Evolutionary conservation across 2,888 invertebrate species (phyloP), one percentile per base, ranked within the genome.

Genomic region (Bugula neritina): DNA sequence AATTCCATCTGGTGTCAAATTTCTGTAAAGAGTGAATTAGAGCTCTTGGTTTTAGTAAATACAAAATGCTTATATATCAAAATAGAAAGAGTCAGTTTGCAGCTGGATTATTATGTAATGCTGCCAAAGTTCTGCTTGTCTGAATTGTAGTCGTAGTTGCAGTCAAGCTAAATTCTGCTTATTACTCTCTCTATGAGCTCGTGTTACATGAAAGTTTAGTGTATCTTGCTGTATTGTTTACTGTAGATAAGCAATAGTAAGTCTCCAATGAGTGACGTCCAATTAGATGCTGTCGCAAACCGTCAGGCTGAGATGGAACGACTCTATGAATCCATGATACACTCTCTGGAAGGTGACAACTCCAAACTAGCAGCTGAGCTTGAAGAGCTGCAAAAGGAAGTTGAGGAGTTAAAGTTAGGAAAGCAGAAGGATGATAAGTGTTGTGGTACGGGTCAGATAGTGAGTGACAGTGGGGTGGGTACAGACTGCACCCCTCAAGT

Each of bases 301-400:
- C 63, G 31, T n/a, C 63, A 63, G 31, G 63, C 63, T 10, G 63
- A 63, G 10, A 63, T 63, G 63, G 57, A 57, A 23, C 5, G n/a
- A 25, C 57, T 57, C 3, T 57, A 57, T 57, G 57, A 57, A 23
- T 57, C 57, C 3, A 57, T 57, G 57, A 27, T 63, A 13, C 5
- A 5, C 31, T 63, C 63, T 1, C 31, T 63, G 5, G 57, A 57
- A 23, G 57, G 57, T 3, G 57, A 57, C n/a, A 57, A 57, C 25
- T 25, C n/a, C 5, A 57, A 57, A 23, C n/a, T 57, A n/a, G 10
- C 10, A n/a, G 27, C 31, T 25, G 63, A 63, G n/a, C 31, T 25
- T 13, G 63, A 63, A 25, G 17, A 63, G 5, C 63, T 63, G 34
- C 63, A 63, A 31, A 13, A 10, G n/a, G 63, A 63, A 34, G 63